A percentile compares a stretch with the other conserved stretches of the same genome.
Evolutionary conservation across 2,797 vertebrate species (phyloP).

Genomic region (Sciaenops ocellatus): DNA sequence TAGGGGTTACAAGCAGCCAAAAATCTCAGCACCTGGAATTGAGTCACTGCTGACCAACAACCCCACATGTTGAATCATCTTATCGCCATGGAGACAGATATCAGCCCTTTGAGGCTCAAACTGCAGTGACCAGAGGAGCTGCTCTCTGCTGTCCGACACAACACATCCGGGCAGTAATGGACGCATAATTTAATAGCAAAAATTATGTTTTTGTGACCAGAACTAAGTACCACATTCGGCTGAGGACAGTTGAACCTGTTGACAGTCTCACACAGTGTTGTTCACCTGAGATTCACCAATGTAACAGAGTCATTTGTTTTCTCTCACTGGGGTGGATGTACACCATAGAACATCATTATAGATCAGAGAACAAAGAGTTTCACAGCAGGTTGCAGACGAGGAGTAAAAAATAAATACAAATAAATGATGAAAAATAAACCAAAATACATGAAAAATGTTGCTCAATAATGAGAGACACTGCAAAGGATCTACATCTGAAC

Average conservation of each 20-base stretch:
- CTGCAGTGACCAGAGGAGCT: not conserved
- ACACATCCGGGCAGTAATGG: too few relatives aligned
- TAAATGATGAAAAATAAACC: not conserved
- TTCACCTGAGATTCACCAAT: not conserved
- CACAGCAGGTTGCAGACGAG: too few relatives aligned
- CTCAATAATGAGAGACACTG: too few relatives aligned
- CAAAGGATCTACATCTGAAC: too few relatives aligned
- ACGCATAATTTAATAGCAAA: too few relatives aligned
- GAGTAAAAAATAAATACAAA: not conserved
- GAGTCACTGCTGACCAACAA: constrained; percentile 26
- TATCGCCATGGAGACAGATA: constrained; percentile 12
- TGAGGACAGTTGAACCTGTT: not conserved
- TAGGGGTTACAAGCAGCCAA: not conserved
- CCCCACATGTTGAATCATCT: constrained; percentile 24
- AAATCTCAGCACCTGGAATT: constrained; percentile 34
- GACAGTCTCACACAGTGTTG: not conserved
- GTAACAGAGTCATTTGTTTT: too few relatives aligned
- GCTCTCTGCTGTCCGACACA: not conserved
- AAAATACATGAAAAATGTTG: not conserved
- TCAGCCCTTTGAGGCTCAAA: constrained; percentile 7
- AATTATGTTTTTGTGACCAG: not conserved
- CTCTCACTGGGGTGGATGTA: too few relatives aligned
- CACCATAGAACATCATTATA: too few relatives aligned
- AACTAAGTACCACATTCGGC: not conserved
- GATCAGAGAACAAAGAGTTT: too few relatives aligned